Conservation (phyloP, 2,888 invertebrate species). For the Hemicrepidius hirtus region DNA sequence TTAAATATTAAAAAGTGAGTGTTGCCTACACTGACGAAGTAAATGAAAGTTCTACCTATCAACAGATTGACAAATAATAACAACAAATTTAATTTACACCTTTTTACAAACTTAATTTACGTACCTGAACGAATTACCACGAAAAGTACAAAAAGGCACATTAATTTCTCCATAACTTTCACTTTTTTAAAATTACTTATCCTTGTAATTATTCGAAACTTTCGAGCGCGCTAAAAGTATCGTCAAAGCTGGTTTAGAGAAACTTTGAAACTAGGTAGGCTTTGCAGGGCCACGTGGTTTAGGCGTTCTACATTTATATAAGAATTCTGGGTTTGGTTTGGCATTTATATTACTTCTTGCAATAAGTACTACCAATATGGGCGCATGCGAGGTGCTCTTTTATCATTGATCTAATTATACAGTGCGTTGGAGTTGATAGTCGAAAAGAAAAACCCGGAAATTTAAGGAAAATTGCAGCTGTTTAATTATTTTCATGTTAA, state of each 20-base stretch:
- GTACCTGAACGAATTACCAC: neutral
- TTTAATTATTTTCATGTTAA: neutral
- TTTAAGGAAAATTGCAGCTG: neutral
- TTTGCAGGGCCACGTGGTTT: conserved; percentile 18
- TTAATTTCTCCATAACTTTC: neutral
- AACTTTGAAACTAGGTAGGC: conserved; percentile 19
- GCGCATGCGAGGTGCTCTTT: conserved; percentile 48
- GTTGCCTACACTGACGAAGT: conserved; percentile 7
- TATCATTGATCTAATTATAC: conserved; percentile 36
- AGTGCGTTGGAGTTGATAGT: conserved; percentile 4
- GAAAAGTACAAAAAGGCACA: neutral
- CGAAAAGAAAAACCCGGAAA: neutral
- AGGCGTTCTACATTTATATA: conserved; percentile 30
- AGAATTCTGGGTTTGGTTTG: conserved; percentile 23
- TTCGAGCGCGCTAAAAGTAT: conserved; percentile 15
- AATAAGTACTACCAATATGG: conserved; percentile 19
- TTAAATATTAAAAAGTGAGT: neutral
- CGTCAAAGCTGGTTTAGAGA: neutral
- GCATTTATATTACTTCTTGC: conserved; percentile 42
- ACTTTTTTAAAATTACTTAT: neutral
- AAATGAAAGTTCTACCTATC: neutral
- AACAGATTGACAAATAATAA: neutral
- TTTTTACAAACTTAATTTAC: neutral
- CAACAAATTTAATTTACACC: neutral
- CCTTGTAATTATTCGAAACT: neutral